A percentile compares a stretch with the other conserved stretches of the same genome.
Conservation (phyloP, 2,113 vertebrate genomes). For the Madoqua kirkii region DNA sequence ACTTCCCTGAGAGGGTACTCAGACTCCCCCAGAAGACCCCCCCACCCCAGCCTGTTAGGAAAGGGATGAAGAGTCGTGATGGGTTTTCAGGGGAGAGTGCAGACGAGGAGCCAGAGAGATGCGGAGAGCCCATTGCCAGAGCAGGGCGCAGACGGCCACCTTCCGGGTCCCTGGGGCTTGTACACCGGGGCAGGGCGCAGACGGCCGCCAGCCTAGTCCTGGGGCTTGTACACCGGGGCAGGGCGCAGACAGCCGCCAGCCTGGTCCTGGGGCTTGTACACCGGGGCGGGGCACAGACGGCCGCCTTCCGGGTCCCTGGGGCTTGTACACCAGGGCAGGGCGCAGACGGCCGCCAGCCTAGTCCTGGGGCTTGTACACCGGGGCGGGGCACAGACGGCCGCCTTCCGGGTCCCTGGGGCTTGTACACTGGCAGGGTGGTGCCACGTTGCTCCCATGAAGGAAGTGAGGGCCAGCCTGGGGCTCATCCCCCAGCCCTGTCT, state of each 20-base stretch:
- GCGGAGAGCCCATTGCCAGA: not conserved
- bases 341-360: accelerated
- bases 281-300: not conserved
- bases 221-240: not conserved
- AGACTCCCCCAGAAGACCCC: not conserved
- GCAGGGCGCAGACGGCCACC: no score
- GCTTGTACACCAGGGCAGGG: not conserved
- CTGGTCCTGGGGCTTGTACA: not conserved
- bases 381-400: not conserved
- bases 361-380: not conserved
- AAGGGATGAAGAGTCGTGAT: not conserved
- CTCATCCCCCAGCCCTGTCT: not conserved
- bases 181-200: no score
- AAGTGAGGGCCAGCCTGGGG: not conserved
- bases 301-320: no score
- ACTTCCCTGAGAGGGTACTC: not conserved
- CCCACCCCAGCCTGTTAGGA: not conserved
- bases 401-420: no score
- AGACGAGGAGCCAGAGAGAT: not conserved
- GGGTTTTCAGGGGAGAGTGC: not conserved
- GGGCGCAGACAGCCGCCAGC: accelerated
- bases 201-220: no score
- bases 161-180: not conserved
- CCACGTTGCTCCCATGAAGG: not conserved
- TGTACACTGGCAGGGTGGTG: not conserved